Conservation (phyloP, 2,113 vertebrate species). For the Alethe diademata region DNA sequence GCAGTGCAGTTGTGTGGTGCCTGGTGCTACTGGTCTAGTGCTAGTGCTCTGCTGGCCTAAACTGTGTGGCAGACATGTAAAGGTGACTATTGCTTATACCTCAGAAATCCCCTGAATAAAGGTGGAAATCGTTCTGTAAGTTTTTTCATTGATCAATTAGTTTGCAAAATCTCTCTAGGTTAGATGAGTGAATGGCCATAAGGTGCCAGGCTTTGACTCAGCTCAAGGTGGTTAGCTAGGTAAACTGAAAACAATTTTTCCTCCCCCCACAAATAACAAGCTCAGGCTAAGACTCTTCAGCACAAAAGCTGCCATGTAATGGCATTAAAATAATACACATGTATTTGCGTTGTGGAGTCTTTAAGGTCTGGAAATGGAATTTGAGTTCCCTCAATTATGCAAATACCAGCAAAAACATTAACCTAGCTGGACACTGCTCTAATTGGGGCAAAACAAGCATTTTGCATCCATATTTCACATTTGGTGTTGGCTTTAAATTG, state of each 20-base stretch:
- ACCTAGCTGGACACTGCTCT: not conserved
- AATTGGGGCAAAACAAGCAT: not conserved
- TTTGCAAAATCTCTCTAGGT: not conserved
- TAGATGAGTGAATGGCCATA: not conserved
- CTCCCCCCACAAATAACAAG: not conserved
- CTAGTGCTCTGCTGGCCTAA: not conserved
- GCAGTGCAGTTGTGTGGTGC: not conserved
- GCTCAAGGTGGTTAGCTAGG: not conserved
- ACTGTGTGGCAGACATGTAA: not conserved
- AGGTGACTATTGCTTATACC: not conserved
- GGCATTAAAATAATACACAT: not conserved
- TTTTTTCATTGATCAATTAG: not conserved
- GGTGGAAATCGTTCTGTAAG: not conserved
- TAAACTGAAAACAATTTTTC: not conserved
- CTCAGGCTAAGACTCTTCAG: not conserved
- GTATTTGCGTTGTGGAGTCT: not conserved
- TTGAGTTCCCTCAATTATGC: not conserved
- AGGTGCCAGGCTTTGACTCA: not conserved
- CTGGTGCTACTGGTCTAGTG: not conserved
- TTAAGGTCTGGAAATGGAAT: not conserved
- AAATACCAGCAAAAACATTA: not conserved
- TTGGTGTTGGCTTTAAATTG: not conserved
- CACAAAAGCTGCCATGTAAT: not conserved
- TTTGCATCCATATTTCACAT: not conserved
- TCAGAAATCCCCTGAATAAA: not conserved